Evolutionary conservation across 2,888 invertebrate species (phyloP), one percentile per base, ranked within the genome.

Genomic region (Dicycla oo): DNA sequence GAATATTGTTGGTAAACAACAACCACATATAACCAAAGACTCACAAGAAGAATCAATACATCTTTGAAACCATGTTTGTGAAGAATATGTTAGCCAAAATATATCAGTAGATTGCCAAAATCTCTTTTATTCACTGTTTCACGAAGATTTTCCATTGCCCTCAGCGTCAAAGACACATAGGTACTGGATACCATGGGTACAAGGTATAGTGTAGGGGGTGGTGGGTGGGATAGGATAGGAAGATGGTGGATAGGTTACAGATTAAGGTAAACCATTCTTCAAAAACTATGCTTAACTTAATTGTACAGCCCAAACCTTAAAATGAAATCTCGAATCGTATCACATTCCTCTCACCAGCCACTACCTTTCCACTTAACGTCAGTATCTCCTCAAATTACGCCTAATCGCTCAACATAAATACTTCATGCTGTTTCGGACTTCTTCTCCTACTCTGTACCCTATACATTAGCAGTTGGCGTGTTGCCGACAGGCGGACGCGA

Each of bases 401-500:
- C 1, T 4, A 18, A 30, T 38, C 26, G 20, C 7, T 49, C 11
- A 54, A 43, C 18, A n/a, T 1, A 63, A 49, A 38, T 58, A 47
- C 40, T 65, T 43, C 15, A 13, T 1, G 6, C 23, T 51, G 2
- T 18, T 30, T 81, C 80, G 73, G 20, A 11, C 1, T 20, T 15
- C 4, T 3, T 18, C 1, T 0, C 0, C 23, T 91, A 81, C 73
- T 88, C 94, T 94, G 77, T 84, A 78, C 7, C 57, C 75, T 75
- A 81, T 88, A 84, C 90, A 94, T 95, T 93, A 93, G 93, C 90
- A 93, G 93, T 95, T 95, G 95, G 95, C 94, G 75, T 82, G 85
- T 78, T 89, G 94, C 94, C 94, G 86, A 86, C 81, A 87, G 91
- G 89, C 94, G 94, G 94, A 93, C 91, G 92, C 90, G 88, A 74